These are phyloP conservation scores for Heteromormyrus szaboi DNA, from an alignment of 2,797 vertebrate genomes.

Conservation along the genomic window DNA sequence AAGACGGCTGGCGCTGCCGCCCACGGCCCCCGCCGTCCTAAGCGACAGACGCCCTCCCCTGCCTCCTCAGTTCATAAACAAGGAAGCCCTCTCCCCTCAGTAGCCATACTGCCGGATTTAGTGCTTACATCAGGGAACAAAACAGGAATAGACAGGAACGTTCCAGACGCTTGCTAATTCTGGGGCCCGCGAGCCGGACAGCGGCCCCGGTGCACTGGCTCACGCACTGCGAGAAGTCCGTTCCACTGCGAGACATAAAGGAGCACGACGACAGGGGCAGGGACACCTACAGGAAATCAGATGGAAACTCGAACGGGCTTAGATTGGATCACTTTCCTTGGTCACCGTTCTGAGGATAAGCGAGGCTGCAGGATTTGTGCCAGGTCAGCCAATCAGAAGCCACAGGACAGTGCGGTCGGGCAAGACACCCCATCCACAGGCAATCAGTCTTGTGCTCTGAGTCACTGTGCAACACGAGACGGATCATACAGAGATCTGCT, in stretches of 20 bases:
- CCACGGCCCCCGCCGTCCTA: background rate
- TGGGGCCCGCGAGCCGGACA: background rate
- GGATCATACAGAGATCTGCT: background rate
- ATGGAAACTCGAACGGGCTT: background rate
- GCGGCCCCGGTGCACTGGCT: background rate
- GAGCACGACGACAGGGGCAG: background rate
- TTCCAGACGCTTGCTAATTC: conserved; percentile 9
- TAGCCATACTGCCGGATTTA: background rate
- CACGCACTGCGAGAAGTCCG: background rate
- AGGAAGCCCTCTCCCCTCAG: background rate
- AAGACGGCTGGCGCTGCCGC: background rate
- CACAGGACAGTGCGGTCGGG: background rate
- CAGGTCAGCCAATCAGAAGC: conserved; percentile 5
- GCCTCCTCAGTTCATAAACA: background rate
- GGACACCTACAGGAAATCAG: background rate
- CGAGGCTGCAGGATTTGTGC: background rate
- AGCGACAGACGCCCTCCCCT: background rate
- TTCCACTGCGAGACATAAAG: background rate
- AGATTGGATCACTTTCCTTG: background rate
- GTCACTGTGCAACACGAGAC: conserved; percentile 8
- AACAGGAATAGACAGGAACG: conserved; percentile 10
- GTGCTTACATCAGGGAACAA: background rate
- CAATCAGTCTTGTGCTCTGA: conserved; percentile 4
- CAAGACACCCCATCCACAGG: background rate
- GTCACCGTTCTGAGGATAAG: background rate